Evolutionary conservation across 2,888 invertebrate genomes (phyloP).

Genomic region (Pseudoips prasinana): DNA sequence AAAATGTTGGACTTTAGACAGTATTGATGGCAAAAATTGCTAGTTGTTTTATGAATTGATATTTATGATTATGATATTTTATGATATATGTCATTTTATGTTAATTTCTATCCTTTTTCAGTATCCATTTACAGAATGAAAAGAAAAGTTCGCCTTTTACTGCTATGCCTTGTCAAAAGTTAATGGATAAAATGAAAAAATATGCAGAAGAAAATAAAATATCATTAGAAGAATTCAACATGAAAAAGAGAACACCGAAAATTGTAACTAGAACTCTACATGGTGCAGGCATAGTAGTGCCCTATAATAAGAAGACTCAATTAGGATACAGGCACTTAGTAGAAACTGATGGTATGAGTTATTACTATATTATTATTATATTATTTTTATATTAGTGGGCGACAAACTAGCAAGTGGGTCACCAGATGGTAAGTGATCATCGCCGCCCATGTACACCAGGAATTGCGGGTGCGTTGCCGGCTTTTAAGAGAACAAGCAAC

Average conservation of each 20-base stretch:
- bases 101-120: too few relatives aligned
- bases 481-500: too few relatives aligned
- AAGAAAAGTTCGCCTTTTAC: conserved; percentile 84
- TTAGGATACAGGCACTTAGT: conserved; percentile 91
- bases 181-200: conserved; percentile 83
- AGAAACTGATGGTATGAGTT: conserved; percentile 83
- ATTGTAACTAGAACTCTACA: conserved; percentile 89
- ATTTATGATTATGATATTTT: too few relatives aligned
- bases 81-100: too few relatives aligned
- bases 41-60: too few relatives aligned
- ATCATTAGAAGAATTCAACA: conserved; percentile 77
- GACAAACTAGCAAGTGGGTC: too few relatives aligned
- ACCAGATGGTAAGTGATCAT: too few relatives aligned
- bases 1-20: too few relatives aligned
- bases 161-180: conserved; percentile 78
- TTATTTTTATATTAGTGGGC: too few relatives aligned
- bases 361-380: neutral
- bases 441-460: too few relatives aligned
- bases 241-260: conserved; percentile 83
- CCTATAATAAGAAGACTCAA: conserved; percentile 89
- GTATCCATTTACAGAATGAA: conserved; percentile 77
- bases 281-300: conserved; percentile 92
- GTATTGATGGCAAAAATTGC: too few relatives aligned
- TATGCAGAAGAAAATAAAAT: conserved; percentile 84
- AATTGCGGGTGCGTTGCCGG: too few relatives aligned